A percentile compares a stretch with the other conserved stretches of the same genome.
Evolutionary conservation across 2,888 invertebrate species (phyloP).

Genomic region (Acrocyrtus sp.): DNA sequence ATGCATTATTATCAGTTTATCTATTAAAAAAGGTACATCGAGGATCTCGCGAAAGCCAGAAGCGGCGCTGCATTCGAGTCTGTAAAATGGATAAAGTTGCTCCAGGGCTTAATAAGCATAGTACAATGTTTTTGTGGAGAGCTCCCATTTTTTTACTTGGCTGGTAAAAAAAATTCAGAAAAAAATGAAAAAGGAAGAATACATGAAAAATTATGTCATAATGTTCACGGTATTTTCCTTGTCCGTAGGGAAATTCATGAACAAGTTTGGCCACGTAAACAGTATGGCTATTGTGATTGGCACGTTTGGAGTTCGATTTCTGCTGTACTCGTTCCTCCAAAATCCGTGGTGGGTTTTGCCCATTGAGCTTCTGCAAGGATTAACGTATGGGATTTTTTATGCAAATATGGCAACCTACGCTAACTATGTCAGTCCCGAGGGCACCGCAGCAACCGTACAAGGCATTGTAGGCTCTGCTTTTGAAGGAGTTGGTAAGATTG

Average conservation of each 20-base stretch:
- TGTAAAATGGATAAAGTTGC: conserved; percentile 74
- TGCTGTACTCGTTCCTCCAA: conserved; percentile 81
- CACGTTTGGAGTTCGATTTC: conserved; percentile 82
- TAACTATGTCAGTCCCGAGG: conserved; percentile 82
- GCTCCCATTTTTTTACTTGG: conserved; percentile 86
- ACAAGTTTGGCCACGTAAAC: conserved; percentile 81
- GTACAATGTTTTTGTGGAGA: conserved; percentile 87
- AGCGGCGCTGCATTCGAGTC: not conserved
- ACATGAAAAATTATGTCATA: too few species aligned
- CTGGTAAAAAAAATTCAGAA: conserved; percentile 66
- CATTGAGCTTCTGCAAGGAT: conserved; percentile 86
- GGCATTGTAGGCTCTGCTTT: conserved; percentile 88
- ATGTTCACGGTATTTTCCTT: not conserved
- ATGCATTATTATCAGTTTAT: too few species aligned
- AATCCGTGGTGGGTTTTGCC: conserved; percentile 88
- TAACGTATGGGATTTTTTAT: conserved; percentile 89
- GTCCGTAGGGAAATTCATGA: conserved; percentile 75
- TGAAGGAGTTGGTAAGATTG: conserved; percentile 79
- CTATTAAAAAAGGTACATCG: conserved; percentile 64
- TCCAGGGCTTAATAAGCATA: conserved; percentile 80
- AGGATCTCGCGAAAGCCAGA: conserved; percentile 26
- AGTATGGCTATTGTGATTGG: conserved; percentile 85
- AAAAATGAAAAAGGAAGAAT: not conserved
- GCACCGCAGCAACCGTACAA: conserved; percentile 88
- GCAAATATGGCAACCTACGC: conserved; percentile 92